Base-by-base conservation (phyloP, 2,797 vertebrate species). In the Luscinia luscinia region DNA sequence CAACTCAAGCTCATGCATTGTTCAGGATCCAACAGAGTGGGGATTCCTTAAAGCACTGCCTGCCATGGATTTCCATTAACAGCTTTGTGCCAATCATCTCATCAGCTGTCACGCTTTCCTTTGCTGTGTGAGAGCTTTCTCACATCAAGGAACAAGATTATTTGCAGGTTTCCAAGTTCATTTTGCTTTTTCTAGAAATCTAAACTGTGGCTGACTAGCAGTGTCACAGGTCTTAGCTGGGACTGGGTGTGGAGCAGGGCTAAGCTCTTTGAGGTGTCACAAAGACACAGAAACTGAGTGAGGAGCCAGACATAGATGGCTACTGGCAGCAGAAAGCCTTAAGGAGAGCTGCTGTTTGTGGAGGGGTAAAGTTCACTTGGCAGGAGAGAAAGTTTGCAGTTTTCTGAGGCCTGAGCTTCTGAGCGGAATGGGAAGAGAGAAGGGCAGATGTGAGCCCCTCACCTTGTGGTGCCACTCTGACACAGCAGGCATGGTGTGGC, bases 391-490 rank as follows among this genome's bases (percentile, higher is more conserved):
- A 16, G 30, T 40, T 82, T 17, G 23, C 11, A 58, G 14, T 9
- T 62, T 75, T 68, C 62, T 66, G 62, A 45, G 40, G 34, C 19
- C 57, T 59, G 52, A 70, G 34, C 6, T 87, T n/a, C 46, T 66
- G 46, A 61, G 34, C 7, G 77, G 41, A 72, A 32, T 6, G 16
- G 38, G 38, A 72, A 55, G 30, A 0, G 1, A 54, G 64, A 49
- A 32, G 64, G 45, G 51, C 45, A 81, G 66, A 38, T 0, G 0
- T 40, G 64, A 90, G 26, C 15, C 73, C 26, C 28, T 55, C 32
- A 38, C 36, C 38, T 73, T 32, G 26, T 0, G 0, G 61, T 77
- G 76, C 26, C 22, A 3, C 63, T 78, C 51, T 49, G 36, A 23
- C 54, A 26, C 45, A n/a, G 45, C 75, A 49, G 32, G 18, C 15